Percentiles rank a stretch among this genome's conserved stretches.
Conservation (phyloP, 2,888 invertebrate genomes). For the Stenolophus ochropezus region DNA sequence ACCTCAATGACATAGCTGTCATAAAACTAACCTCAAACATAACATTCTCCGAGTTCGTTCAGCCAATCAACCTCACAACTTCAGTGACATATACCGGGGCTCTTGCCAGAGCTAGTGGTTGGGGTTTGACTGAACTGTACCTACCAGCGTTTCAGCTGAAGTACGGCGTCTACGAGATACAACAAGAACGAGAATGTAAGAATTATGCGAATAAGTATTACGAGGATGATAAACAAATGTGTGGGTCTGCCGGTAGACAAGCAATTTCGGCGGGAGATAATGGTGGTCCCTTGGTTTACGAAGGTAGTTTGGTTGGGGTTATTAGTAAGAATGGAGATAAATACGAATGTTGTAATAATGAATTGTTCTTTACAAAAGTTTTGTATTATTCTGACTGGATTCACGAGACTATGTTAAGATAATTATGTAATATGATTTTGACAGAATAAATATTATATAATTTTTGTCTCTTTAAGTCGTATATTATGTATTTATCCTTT, state of each 20-base stretch:
- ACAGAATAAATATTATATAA: too few species aligned
- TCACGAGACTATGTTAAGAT: background rate
- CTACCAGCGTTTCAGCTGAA: background rate
- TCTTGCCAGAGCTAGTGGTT: background rate
- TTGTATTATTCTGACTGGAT: background rate
- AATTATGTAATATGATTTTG: background rate
- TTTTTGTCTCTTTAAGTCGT: too few species aligned
- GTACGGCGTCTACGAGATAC: background rate
- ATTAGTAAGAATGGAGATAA: background rate
- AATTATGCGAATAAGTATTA: background rate
- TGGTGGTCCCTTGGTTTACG: background rate
- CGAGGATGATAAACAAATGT: background rate
- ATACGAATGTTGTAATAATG: background rate
- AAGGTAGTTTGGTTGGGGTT: background rate
- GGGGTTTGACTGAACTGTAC: background rate
- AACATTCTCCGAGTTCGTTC: background rate
- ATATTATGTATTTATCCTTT: too few species aligned
- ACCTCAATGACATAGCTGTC: background rate
- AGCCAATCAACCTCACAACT: background rate
- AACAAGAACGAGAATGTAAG: background rate
- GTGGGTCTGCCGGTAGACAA: background rate
- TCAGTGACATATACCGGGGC: background rate
- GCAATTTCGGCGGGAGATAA: background rate
- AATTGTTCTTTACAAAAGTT: background rate
- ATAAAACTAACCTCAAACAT: background rate